Percentiles rank a stretch among this genome's conserved stretches.
These are phyloP conservation scores for Lithophane leautieri DNA, from an alignment of 2,888 invertebrate species.

Conservation along the genomic window DNA sequence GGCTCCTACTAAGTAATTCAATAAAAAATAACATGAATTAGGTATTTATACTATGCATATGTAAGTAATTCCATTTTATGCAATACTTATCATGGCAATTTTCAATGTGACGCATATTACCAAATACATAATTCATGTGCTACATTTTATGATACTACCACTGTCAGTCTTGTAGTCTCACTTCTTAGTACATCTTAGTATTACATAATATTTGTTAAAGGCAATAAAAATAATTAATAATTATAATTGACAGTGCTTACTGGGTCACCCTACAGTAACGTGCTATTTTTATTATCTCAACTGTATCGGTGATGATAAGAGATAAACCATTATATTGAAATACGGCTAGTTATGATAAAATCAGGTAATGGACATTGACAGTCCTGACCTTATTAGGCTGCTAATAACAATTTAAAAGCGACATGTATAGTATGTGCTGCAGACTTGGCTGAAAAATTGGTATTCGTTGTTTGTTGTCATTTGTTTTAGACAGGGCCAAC, in stretches of 20 bases:
- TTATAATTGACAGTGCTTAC: neutral
- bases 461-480: neutral
- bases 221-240: neutral
- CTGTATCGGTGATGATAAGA: conserved; percentile 44
- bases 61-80: neutral
- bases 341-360: conserved; percentile 26
- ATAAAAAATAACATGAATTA: neutral
- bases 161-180: neutral
- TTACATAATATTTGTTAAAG: neutral
- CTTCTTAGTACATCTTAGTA: too few relatives aligned
- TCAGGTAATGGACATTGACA: conserved; percentile 14
- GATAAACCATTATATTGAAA: conserved; percentile 51
- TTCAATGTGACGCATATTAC: conserved; percentile 23
- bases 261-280: conserved; percentile 15
- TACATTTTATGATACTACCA: neutral
- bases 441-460: neutral
- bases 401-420: neutral
- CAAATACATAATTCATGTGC: conserved; percentile 38
- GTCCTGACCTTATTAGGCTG: too few relatives aligned
- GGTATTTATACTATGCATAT: neutral
- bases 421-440: neutral
- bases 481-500: neutral
- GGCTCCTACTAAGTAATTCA: neutral
- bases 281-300: conserved; percentile 27
- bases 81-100: neutral